Conservation (phyloP, 2,888 invertebrate species). For the Brachylomia viminalis region DNA sequence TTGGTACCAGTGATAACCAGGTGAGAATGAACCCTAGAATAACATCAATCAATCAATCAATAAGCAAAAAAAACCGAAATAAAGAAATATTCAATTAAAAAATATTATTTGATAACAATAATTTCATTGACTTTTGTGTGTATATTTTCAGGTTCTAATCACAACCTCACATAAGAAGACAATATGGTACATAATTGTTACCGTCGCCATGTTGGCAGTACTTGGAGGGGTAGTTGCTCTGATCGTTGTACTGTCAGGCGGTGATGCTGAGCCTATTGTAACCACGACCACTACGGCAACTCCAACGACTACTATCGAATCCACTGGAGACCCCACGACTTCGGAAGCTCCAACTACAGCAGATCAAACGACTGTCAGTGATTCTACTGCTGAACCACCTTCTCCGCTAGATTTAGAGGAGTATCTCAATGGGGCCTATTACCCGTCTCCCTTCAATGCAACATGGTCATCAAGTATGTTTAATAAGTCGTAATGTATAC, state of each 20-base stretch:
- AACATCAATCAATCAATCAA: not conserved
- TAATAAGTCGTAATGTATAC: not conserved
- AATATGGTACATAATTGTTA: slow-evolving; percentile 89
- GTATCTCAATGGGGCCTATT: slow-evolving; percentile 92
- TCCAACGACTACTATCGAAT: not conserved
- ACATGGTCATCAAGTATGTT: slow-evolving; percentile 93
- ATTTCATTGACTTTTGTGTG: not conserved
- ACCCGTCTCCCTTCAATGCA: slow-evolving; percentile 93
- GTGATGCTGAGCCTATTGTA: slow-evolving; percentile 76
- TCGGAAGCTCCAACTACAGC: slow-evolving; percentile 22
- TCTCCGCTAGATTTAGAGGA: slow-evolving; percentile 91
- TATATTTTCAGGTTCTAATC: slow-evolving; percentile 90
- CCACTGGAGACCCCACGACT: slow-evolving; percentile 71
- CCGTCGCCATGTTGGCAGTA: slow-evolving; percentile 89
- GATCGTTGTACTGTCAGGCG: slow-evolving; percentile 88
- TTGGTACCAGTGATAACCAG: slow-evolving; percentile 85
- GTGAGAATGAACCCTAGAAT: slow-evolving; percentile 64
- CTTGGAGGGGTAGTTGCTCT: slow-evolving; percentile 91
- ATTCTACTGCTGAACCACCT: slow-evolving; percentile 2
- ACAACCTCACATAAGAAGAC: slow-evolving; percentile 89
- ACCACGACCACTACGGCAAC: slow-evolving; percentile 23
- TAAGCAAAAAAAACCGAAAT: not conserved
- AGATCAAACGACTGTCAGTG: not conserved
- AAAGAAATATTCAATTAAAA: not conserved
- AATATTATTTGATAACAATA: not conserved